Percentiles rank a stretch among this genome's conserved stretches.
Conservation (phyloP, 2,113 vertebrate species). For the Vidua chalybeata region DNA sequence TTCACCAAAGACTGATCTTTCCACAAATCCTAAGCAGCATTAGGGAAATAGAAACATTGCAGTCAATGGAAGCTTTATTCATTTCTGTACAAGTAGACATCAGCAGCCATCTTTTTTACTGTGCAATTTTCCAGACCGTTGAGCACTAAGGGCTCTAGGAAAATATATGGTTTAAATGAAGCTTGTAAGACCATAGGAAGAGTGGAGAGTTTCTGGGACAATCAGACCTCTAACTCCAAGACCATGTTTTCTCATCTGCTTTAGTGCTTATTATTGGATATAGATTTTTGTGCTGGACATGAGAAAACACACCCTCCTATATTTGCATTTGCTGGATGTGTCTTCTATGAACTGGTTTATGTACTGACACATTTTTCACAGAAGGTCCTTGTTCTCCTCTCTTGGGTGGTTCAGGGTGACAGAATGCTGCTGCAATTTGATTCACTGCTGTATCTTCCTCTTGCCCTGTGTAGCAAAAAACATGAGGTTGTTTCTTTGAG, state of each 20-base stretch:
- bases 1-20: background rate
- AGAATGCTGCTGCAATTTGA: background rate
- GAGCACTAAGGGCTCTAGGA: background rate
- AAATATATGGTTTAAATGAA: background rate
- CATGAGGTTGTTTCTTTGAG: background rate
- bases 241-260: background rate
- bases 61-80: background rate
- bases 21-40: background rate
- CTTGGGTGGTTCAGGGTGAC: background rate
- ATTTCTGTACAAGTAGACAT: background rate
- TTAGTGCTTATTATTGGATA: background rate
- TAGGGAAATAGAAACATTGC: background rate
- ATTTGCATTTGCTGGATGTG: background rate
- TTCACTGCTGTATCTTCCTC: background rate
- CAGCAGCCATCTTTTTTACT: background rate
- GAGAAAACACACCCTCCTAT: background rate
- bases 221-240: background rate
- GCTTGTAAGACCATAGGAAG: background rate
- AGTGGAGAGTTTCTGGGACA: background rate
- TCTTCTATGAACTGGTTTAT: background rate
- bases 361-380: background rate
- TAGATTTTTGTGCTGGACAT: background rate
- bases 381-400: background rate
- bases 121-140: slow-evolving; percentile 1
- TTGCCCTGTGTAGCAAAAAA: background rate